Conservation (phyloP, 53 echinoderm and acorn worm genomes). For the Patiria pectinifera region DNA sequence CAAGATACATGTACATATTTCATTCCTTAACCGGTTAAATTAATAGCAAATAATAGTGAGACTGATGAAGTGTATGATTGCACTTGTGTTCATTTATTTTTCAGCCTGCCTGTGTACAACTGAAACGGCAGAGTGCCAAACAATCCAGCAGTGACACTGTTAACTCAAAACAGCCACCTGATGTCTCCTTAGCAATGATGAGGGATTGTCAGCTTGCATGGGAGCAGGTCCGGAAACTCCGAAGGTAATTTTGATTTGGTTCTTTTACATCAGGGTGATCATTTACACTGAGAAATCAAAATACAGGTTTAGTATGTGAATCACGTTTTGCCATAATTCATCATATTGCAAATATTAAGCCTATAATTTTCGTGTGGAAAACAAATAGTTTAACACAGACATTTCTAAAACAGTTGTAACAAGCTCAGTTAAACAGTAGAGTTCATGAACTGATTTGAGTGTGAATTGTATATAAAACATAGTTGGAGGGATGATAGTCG, state of each 20-base stretch:
- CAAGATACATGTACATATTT: too few relatives aligned
- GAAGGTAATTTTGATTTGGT: constrained; percentile 26
- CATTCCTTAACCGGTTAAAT: neutral
- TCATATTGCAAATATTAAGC: too few relatives aligned
- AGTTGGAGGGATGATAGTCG: too few relatives aligned
- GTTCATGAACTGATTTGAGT: neutral
- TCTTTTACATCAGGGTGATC: neutral
- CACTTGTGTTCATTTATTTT: neutral
- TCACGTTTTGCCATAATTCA: neutral
- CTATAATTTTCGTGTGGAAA: too few relatives aligned
- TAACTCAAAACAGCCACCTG: neutral
- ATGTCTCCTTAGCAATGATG: constrained; percentile 51
- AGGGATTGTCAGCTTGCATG: constrained; percentile 64
- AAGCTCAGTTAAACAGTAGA: neutral
- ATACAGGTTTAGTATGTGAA: too few relatives aligned
- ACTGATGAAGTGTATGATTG: neutral
- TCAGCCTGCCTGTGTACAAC: constrained; percentile 8
- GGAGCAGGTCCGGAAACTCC: constrained; percentile 63
- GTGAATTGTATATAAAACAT: neutral
- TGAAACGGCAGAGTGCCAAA: constrained; percentile 14
- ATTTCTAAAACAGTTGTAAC: neutral
- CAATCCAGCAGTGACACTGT: neutral
- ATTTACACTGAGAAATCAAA: neutral
- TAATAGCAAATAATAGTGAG: too few relatives aligned
- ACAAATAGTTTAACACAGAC: too few relatives aligned